Percentiles rank a stretch among this genome's conserved stretches.
These are phyloP conservation scores for Camelus dromedarius DNA, from an alignment of 2,113 vertebrate genomes.

Conservation along the genomic window DNA sequence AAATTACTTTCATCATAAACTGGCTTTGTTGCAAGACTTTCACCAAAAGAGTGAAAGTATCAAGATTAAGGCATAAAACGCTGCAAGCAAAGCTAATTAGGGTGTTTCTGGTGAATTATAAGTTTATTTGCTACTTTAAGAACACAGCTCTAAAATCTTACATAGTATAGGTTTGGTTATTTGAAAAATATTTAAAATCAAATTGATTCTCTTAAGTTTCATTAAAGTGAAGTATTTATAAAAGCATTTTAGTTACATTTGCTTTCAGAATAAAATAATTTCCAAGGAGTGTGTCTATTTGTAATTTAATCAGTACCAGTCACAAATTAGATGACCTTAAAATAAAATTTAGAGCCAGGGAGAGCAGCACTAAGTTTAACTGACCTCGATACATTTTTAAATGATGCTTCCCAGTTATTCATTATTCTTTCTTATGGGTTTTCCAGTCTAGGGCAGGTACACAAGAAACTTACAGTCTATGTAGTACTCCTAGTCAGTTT, in stretches of 20 bases:
- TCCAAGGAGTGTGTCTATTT: constrained; percentile 43
- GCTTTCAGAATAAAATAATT: constrained; percentile 61
- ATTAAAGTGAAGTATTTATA: constrained; percentile 33
- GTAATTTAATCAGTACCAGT: constrained; percentile 13
- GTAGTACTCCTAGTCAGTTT: constrained; percentile 83
- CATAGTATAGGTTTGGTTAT: background rate
- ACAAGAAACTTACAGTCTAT: constrained; percentile 85
- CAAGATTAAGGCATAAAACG: constrained; percentile 22
- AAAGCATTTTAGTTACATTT: constrained; percentile 56
- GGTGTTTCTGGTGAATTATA: constrained; percentile 10
- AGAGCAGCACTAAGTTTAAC: constrained; percentile 62
- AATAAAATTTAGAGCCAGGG: constrained; percentile 66
- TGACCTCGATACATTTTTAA: constrained; percentile 62
- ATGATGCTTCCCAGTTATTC: constrained; percentile 52
- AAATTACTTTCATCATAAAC: constrained; percentile 19
- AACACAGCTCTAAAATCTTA: constrained; percentile 29
- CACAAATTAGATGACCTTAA: constrained; percentile 61
- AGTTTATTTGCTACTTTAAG: constrained; percentile 45
- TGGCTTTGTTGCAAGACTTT: constrained; percentile 21
- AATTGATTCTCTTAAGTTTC: constrained; percentile 33
- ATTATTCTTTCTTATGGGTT: constrained; percentile 58
- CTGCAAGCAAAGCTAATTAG: constrained; percentile 45
- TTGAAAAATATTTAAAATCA: constrained; percentile 55
- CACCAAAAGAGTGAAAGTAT: background rate
- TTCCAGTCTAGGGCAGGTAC: constrained; percentile 76